Evolutionary conservation across 2,888 invertebrate species (phyloP), one percentile per base, ranked within the genome.

Genomic region (Notodonta dromedarius): DNA sequence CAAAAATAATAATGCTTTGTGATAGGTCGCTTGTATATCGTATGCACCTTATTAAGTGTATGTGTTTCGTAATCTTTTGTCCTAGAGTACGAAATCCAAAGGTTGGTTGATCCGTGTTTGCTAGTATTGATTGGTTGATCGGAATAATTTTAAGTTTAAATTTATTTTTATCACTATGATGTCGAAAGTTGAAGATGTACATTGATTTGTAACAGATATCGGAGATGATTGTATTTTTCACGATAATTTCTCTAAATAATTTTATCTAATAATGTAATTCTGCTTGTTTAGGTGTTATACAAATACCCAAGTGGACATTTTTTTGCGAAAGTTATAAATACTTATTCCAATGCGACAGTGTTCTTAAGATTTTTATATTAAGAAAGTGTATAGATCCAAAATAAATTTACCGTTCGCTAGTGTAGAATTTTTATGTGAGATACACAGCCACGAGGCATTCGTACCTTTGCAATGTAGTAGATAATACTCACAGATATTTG

Each of bases 371-470:
- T 73, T 78, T 73, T 74, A 73, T 74, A 73, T 73, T 68, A 69
- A 44, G 70, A 69, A 4, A 40, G 44, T 24, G 60, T 70, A 58
- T 69, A 66, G 62, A 63, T 57, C 58, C 73, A 62, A 66, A 61
- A 60, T 70, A 58, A 71, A 67, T 66, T 67, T 61, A 71, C 68
- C 65, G 62, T 74, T 77, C 73, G 73, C 70, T 79, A 76, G 77
- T 73, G 53, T 78, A 78, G 71, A 57, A 58, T 60, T 61, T 63
- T 57, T 56, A 56, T 46, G 66, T 61, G 60, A 58, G 59, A 56
- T 58, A 61, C 60, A 70, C 62, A 68, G 76, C 63, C 63, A 40
- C 51, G 56, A 7, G 44, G 42, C 42, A 4, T 11, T 42, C 11
- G 11, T 42, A 24, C 42, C 9, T 11, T 42, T 12, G 42, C 42